These are phyloP conservation scores for Strigamia transsilvanica DNA, from an alignment of 2,888 invertebrate genomes.

Conservation along the genomic window DNA sequence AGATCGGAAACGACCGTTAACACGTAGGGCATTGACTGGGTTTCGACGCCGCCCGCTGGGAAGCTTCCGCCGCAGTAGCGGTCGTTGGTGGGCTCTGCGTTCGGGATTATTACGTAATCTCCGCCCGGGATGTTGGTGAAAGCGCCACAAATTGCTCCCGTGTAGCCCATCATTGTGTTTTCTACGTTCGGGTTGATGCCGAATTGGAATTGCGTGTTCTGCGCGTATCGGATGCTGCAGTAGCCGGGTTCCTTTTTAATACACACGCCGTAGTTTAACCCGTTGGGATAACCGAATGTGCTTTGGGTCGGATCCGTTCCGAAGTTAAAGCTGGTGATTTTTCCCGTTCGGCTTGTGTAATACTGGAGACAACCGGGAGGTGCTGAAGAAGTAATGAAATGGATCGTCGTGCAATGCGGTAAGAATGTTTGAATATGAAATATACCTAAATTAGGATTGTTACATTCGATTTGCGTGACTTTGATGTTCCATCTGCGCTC, in stretches of 20 bases:
- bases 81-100: slow-evolving; percentile 53
- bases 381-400: neutral
- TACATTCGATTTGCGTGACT: slow-evolving; percentile 48
- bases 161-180: slow-evolving; percentile 5
- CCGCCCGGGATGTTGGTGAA: slow-evolving; percentile 33
- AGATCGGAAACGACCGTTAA: slow-evolving; percentile 42
- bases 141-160: slow-evolving; percentile 19
- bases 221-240: slow-evolving; percentile 70
- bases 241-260: slow-evolving; percentile 71
- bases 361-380: slow-evolving; percentile 51
- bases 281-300: slow-evolving; percentile 67
- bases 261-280: slow-evolving; percentile 80
- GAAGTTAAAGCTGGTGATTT: slow-evolving; percentile 50
- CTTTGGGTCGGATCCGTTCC: slow-evolving; percentile 51
- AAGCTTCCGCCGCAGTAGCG: slow-evolving; percentile 52
- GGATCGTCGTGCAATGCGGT: too few relatives aligned
- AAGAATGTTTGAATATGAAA: too few relatives aligned
- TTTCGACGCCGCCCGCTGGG: slow-evolving; percentile 37
- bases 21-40: slow-evolving; percentile 51
- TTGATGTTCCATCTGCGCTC: slow-evolving; percentile 51
- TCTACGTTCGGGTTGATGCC: slow-evolving; percentile 28
- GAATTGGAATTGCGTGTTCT: slow-evolving; percentile 50
- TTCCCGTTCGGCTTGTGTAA: neutral
- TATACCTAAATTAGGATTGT: slow-evolving; percentile 24
- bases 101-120: slow-evolving; percentile 52